phyloP scores from a whole-genome alignment of 2,888 invertebrate species.

The Hydraecia micacea region DNA sequence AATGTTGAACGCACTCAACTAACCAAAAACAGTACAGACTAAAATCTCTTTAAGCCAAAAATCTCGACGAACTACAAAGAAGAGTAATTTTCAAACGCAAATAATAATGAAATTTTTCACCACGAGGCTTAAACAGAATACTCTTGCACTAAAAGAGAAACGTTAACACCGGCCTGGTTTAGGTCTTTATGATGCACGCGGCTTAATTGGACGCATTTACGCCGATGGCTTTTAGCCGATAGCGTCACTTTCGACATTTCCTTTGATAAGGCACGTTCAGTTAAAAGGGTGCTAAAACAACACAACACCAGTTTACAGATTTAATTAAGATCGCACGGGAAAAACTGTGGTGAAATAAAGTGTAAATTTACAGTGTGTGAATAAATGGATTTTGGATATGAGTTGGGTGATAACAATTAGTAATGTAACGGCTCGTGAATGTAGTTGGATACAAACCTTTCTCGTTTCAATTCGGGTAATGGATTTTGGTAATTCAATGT shows the following conservation, averaged over 20 bases:
- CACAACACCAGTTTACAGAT: slow-evolving; percentile 76
- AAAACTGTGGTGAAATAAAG: slow-evolving; percentile 57
- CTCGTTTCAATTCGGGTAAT: slow-evolving; percentile 22
- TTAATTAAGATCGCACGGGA: slow-evolving; percentile 78
- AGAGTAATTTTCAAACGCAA: slow-evolving; percentile 38
- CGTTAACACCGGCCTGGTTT: slow-evolving; percentile 68
- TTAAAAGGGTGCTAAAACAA: slow-evolving; percentile 81
- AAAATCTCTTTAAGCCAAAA: slow-evolving; percentile 20
- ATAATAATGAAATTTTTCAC: slow-evolving; percentile 55
- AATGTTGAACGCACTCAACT: slow-evolving; percentile 3
- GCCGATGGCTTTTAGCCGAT: slow-evolving; percentile 82
- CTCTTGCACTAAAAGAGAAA: slow-evolving; percentile 62
- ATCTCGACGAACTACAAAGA: slow-evolving; percentile 26
- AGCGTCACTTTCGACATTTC: slow-evolving; percentile 84
- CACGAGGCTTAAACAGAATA: slow-evolving; percentile 40
- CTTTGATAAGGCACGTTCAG: slow-evolving; percentile 84
- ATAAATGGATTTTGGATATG: slow-evolving; percentile 48
- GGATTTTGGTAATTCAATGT: background rate
- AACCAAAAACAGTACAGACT: slow-evolving; percentile 28
- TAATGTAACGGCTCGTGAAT: slow-evolving; percentile 3
- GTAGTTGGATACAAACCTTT: background rate
- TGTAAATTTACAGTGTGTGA: slow-evolving; percentile 48
- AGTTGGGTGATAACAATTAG: slow-evolving; percentile 42
- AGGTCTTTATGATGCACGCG: slow-evolving; percentile 71
- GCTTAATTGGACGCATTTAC: slow-evolving; percentile 84